Base-by-base conservation (phyloP, 2,888 invertebrate genomes). In the Neria commutata region DNA sequence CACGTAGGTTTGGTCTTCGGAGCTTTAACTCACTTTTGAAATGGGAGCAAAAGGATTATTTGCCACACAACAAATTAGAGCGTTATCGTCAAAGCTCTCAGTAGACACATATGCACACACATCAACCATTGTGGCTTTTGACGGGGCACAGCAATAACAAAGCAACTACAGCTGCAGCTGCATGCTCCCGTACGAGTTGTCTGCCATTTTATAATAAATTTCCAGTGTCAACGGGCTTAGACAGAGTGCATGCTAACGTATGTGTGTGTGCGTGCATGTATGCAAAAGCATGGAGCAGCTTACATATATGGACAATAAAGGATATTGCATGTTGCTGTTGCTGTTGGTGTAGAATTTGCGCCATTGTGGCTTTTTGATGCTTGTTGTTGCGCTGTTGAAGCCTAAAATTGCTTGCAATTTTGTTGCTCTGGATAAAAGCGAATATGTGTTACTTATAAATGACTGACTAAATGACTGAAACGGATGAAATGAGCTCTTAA, bases 11-110 rank as follows among this genome's bases (percentile, higher is more conserved):
- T 63, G 52, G 58, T 63, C 69, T 66, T 67, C 60, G 59, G 63
- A 61, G 64, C 60, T 62, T 67, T 69, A 66, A 67, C 68, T 67
- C 61, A 72, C 72, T 71, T 69, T 72, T 61, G 42, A 62, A 71
- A 68, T 63, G n/a, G 68, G 67, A 68, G 69, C 63, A 62, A 73
- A 71, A 71, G 73, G 72, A 71, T 73, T 73, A 67, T 65, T 60
- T 56, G 66, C 62, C 63, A 64, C 57, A 63, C 63, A 66, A 64
- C 64, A 64, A 65, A 66, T 67, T 63, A 62, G 65, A 54, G 60
- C 63, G 61, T 56, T 62, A 68, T 71, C 67, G 72, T 68, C 63
- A 63, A 40, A 55, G 58, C 64, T 55, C 56, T 54, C 58, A 5
- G 6, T 11, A 29, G 5, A 29, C 29, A 29, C 29, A 29, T 29